phyloP scores from a whole-genome alignment of 2,888 invertebrate species.

The Chydorus sphaericus region DNA sequence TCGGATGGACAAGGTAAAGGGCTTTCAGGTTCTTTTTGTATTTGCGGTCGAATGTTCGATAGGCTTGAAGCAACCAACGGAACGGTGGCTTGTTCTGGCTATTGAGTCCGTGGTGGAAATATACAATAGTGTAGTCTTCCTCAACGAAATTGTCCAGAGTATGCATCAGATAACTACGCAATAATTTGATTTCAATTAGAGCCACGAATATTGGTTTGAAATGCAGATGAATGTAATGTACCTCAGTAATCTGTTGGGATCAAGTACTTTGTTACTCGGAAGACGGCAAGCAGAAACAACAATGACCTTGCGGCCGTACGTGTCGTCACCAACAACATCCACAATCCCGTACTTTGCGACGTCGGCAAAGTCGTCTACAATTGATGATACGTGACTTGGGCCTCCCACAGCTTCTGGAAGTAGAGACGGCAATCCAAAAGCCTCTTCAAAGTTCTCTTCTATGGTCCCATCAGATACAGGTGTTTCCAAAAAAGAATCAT shows the following conservation, averaged over 20 bases:
- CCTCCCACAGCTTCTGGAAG: neutral
- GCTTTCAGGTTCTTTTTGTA: constrained; percentile 99
- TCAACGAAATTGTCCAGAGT: constrained; percentile 95
- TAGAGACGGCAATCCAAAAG: constrained; percentile 39
- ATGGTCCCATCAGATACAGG: constrained; percentile 73
- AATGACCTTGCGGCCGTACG: constrained; percentile 82
- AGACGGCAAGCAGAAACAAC: constrained; percentile 87
- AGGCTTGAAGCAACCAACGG: constrained; percentile 92
- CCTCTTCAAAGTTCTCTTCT: constrained; percentile 82
- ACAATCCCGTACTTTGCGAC: constrained; percentile 61
- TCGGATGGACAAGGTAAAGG: constrained; percentile 94
- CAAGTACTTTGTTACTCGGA: constrained; percentile 61
- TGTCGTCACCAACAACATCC: constrained; percentile 69
- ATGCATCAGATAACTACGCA: constrained; percentile 69
- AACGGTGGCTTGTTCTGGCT: constrained; percentile 92
- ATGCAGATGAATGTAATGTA: constrained; percentile 28
- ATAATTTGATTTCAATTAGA: neutral
- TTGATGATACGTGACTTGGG: constrained; percentile 10
- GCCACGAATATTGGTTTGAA: neutral
- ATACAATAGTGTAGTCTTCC: constrained; percentile 94
- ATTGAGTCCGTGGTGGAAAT: constrained; percentile 91
- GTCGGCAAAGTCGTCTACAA: constrained; percentile 46
- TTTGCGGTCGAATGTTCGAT: constrained; percentile 91
- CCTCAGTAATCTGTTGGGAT: constrained; percentile 58
- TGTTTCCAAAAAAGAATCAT: constrained; percentile 37